Conservation (phyloP, 2,888 invertebrate species). For the Dryococelus australis region DNA sequence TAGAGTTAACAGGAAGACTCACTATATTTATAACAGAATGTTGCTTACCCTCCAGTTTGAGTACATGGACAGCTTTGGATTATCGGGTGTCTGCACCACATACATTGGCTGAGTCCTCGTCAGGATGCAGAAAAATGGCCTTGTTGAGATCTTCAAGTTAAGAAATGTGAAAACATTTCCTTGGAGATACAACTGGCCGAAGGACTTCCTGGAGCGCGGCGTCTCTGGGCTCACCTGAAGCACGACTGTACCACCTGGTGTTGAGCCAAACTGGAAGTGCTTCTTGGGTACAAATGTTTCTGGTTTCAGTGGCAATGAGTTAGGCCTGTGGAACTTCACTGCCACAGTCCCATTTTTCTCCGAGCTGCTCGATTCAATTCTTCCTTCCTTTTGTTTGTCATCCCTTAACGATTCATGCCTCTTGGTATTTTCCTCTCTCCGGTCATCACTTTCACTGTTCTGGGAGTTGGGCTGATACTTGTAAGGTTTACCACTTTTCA, state of each 20-base stretch:
- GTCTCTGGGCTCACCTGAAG: not conserved
- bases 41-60: not conserved
- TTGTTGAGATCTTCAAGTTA: not conserved
- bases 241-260: not conserved
- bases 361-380: no score
- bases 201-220: not conserved
- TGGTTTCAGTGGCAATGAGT: not conserved
- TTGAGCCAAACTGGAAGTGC: not conserved
- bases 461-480: not conserved
- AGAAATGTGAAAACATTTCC: not conserved
- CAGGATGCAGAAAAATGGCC: not conserved
- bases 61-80: constrained; percentile 1
- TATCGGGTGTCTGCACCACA: not conserved
- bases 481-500: not conserved
- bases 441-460: not conserved
- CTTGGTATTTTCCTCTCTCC: not conserved
- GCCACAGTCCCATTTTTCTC: no score
- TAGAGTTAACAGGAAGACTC: no score
- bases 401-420: not conserved
- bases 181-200: not conserved
- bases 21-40: not conserved
- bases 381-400: not conserved
- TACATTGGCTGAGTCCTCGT: not conserved
- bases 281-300: not conserved
- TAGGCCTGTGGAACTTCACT: not conserved